Evolutionary conservation across 2,888 invertebrate genomes (phyloP), one percentile per base, ranked within the genome.

Genomic region (Choreutis nemorana): DNA sequence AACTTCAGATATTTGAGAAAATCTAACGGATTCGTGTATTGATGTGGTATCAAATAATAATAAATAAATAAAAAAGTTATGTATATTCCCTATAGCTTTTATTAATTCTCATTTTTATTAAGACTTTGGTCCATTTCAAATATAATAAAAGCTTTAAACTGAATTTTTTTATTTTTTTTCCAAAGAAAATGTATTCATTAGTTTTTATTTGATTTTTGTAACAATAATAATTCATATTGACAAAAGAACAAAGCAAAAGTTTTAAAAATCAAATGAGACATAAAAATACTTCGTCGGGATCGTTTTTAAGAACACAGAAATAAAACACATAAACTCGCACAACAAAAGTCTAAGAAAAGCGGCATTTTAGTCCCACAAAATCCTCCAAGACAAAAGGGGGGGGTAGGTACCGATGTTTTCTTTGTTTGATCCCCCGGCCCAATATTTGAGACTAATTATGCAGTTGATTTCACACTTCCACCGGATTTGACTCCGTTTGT

Each of bases 391-490:
- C 53, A 48, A 47, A n/a, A 52, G 38, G 44, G 34, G 42, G 42
- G 59, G 55, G 57, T 50, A 40, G n/a, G n/a, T n/a, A 55, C 55
- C 55, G 43, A 43, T 62, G 60, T 63, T 64, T 67, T 67, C 66
- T 68, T 67, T 68, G 66, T 64, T 60, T 45, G 50, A 48, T 56
- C 45, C 55, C 53, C 45, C 55, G 46, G 50, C 41, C 62, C 70
- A 67, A 67, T 67, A 65, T 67, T 66, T 65, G 61, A 45, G n/a
- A 40, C 59, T 55, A 64, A 66, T 67, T 67, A 65, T 59, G 53
- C 65, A 62, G 52, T 56, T 62, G 63, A 67, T 67, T 67, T 67
- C 64, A 63, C 66, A 63, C 65, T 62, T 55, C 48, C 49, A 48
- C 51, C 42, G 46, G 46, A 45, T 50, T 46, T 31, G 35, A 11